Base-by-base conservation (phyloP, 2,888 invertebrate genomes). In the Horisme vitalbata region DNA sequence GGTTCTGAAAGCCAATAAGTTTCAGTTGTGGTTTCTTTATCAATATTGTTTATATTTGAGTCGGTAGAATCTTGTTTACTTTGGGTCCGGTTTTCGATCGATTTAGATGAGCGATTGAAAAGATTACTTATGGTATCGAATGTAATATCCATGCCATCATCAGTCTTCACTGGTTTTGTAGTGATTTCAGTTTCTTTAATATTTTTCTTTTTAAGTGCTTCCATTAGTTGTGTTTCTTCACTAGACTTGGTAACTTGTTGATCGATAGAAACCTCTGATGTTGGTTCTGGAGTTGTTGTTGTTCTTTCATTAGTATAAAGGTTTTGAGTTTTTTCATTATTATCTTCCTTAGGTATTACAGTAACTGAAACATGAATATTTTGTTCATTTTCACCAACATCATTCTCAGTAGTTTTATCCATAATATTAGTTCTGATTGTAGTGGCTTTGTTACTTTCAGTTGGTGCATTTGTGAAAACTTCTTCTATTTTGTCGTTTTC, bases 1-100 rank as follows among this genome's bases (percentile, higher is more conserved):
- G 78, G 36, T 68, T 79, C 80, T 13, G 79, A 69, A 26, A 87
- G 58, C 88, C 88, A 88, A 59, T 87, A 87, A 3, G 83, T 76
- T 48, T 78, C 79, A 11, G 75, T 75, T 23, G 73, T 70, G 33
- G 53, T 59, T 8, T 55, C 67, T 13, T 23, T 37, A 12, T 7
- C 28, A 32, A 58, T 49, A 10, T 46, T 51, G 14, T 63, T 55
- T 4, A 13, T 41, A 7, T 14, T 14, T 31, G 57, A 62, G 11
- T 62, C 61, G 39, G 59, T 64, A 20, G 55, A 33, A 28, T 65
- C 66, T 15, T 68, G 59, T 23, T 48, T 49, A 46, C 49, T 57
- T 15, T 53, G 41, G 6, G 55, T 56, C 35, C 61, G 53, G n/a
- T 59, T 62, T 41, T 68, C 68, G 31, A 79, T 75, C n/a, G 81